A percentile compares a stretch with the other conserved stretches of the same genome.
phyloP scores from a whole-genome alignment of 2,797 vertebrate genomes.

The Catamblyrhynchus diadema region DNA sequence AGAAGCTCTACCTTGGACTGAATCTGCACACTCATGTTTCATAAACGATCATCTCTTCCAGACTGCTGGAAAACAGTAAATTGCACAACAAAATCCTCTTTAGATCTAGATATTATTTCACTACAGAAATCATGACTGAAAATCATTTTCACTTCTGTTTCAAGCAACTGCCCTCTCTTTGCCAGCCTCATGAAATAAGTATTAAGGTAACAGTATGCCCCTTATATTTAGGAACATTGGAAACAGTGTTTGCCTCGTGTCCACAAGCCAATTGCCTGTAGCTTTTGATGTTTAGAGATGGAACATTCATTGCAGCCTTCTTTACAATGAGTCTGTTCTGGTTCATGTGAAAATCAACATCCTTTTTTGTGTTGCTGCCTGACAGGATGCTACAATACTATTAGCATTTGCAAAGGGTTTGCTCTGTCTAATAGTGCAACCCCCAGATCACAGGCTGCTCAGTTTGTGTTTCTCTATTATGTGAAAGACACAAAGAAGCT shows the following conservation, averaged over 20 bases:
- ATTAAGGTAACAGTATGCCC: not conserved
- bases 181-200: not conserved
- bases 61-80: not conserved
- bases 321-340: slow-evolving; percentile 69
- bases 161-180: not conserved
- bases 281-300: slow-evolving; percentile 69
- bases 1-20: not conserved
- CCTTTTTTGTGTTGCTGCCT: slow-evolving; percentile 83
- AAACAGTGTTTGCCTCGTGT: not conserved
- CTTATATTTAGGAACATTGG: not conserved
- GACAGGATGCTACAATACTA: slow-evolving; percentile 87
- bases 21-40: not conserved
- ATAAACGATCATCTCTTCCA: not conserved
- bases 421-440: slow-evolving; percentile 83
- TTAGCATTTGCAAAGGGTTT: slow-evolving; percentile 98
- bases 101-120: not conserved
- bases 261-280: slow-evolving; percentile 35
- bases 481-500: slow-evolving; percentile 90
- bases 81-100: not conserved
- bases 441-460: slow-evolving; percentile 84
- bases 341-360: slow-evolving; percentile 80
- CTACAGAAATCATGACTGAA: not conserved
- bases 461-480: slow-evolving; percentile 95
- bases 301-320: slow-evolving; percentile 67
- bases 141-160: not conserved